These are phyloP conservation scores for Delphinapterus leucas DNA, from an alignment of 2,113 vertebrate genomes.

Conservation along the genomic window DNA sequence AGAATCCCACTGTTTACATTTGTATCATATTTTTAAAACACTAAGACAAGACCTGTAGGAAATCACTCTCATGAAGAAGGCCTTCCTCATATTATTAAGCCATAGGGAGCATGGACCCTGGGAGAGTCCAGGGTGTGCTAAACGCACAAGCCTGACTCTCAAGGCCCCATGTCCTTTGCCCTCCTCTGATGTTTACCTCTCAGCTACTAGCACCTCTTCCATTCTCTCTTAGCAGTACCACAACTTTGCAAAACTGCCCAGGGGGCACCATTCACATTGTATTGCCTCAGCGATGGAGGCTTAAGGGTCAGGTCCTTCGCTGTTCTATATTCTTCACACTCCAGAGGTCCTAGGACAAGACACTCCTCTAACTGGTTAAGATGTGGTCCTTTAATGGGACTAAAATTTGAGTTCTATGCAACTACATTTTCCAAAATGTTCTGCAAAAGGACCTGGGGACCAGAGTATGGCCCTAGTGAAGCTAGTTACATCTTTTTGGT, in stretches of 20 bases:
- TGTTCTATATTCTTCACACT: not conserved
- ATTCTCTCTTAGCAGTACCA: not conserved
- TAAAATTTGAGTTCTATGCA: not conserved
- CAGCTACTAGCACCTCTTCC: not conserved
- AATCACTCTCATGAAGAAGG: not conserved
- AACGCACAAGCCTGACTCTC: not conserved
- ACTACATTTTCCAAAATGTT: not conserved
- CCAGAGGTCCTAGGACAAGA: not conserved
- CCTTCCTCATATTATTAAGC: not conserved
- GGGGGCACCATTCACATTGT: not conserved
- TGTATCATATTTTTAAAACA: constrained; percentile 30
- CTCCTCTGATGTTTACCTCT: not conserved
- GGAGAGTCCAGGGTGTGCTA: not conserved
- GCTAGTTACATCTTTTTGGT: not conserved
- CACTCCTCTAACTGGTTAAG: not conserved
- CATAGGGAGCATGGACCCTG: not conserved
- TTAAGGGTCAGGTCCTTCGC: not conserved
- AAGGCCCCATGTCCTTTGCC: not conserved
- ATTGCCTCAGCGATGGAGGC: not conserved
- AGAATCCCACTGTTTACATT: constrained; percentile 11
- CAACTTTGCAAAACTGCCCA: not conserved
- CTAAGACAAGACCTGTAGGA: not conserved
- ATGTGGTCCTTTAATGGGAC: not conserved
- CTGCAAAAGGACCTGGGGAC: not conserved
- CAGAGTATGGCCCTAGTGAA: not conserved